Conservation (phyloP, 2,113 vertebrate genomes). For the Lagopus leucura region DNA sequence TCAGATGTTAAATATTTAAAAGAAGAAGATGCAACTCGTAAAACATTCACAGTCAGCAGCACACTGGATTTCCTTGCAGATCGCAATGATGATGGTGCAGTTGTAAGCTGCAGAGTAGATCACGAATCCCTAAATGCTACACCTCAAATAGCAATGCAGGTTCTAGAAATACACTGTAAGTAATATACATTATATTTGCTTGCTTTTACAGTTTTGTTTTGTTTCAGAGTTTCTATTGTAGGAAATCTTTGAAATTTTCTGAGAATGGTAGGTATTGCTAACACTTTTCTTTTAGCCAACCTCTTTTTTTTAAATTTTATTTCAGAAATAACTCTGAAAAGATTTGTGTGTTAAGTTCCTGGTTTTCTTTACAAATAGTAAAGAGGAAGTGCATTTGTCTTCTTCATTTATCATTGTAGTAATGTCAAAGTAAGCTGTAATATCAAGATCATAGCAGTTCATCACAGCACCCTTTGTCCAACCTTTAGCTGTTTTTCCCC, state of each 20-base stretch:
- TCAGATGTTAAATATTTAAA: conserved; percentile 85
- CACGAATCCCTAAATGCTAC: conserved; percentile 90
- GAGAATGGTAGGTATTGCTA: neutral
- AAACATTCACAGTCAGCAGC: conserved; percentile 93
- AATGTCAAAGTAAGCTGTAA: neutral
- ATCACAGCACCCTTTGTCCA: no score
- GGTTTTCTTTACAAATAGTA: neutral
- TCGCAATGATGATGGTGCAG: conserved; percentile 88
- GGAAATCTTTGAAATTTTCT: neutral
- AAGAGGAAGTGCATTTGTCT: neutral
- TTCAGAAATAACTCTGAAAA: neutral
- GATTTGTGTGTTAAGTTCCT: neutral
- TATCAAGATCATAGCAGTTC: neutral
- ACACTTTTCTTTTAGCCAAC: neutral
- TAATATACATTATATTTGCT: conserved; percentile 20
- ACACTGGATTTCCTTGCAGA: conserved; percentile 91
- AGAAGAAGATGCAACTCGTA: conserved; percentile 89
- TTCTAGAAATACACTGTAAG: conserved; percentile 99
- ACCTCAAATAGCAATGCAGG: conserved; percentile 93
- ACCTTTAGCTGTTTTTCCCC: no score
- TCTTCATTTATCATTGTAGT: neutral
- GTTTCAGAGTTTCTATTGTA: neutral
- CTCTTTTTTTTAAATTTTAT: neutral
- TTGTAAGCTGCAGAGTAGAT: conserved; percentile 94
- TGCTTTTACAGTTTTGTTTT: neutral